Evolutionary conservation across 2,888 invertebrate species (phyloP), one percentile per base, ranked within the genome.

Genomic region (Neria commutata): DNA sequence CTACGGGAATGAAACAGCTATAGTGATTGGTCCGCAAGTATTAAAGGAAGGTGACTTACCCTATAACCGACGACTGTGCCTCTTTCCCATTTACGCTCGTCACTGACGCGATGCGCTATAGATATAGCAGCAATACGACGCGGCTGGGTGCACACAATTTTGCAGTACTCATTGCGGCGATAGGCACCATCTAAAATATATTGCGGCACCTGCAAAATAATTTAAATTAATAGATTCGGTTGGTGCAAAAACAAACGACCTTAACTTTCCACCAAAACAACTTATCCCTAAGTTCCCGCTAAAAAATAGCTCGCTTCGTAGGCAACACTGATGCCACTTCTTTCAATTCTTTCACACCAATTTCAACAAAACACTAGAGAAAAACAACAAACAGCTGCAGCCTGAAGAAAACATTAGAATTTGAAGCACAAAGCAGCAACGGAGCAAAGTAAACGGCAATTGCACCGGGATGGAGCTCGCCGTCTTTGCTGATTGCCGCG

Each of bases 71-170:
- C 92, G 46, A 96, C 78, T 1, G 87, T 87, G 1, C 95, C 94
- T 5, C 92, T 73, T 54, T 87, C 83, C 94, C 95, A 96, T 1
- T 87, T 86, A 59, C 95, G 84, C 80, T 97, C 96, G 14, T 87
- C 83, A 62, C 91, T 89, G 2, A 98, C 95, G 66, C 95, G 85
- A 66, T 86, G 87, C 0, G 97, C 91, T 58, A 98, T 90, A 2
- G 93, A 94, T 52, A 92, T 90, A 14, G 98, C 96, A 6, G 97
- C 98, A 69, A 98, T 94, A 71, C 93, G 87, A 56, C 98, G 86
- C 0, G 98, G 98, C 76, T 98, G 97, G 0, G 98, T 98, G 0
- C 97, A 94, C 45, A 92, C 84, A 64, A 98, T 94, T 78, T 94
- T 95, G 75, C 95, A 95, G 50, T 86, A 86, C 55, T 83, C 83